These are phyloP conservation scores for Sarcophaga subvicina DNA, from an alignment of 2,888 invertebrate genomes.

Conservation along the genomic window DNA sequence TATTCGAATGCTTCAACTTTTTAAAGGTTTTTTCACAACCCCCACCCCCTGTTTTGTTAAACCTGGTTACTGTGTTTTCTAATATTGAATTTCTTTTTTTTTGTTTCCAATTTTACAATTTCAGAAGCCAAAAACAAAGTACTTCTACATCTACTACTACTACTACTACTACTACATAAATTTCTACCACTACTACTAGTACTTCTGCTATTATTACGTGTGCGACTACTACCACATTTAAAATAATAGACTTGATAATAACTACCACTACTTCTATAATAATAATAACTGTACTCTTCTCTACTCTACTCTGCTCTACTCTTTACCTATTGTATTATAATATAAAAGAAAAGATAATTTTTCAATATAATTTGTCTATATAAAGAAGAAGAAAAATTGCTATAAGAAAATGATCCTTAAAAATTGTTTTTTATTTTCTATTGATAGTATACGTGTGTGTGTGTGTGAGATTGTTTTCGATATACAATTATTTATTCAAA, in stretches of 20 bases:
- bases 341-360: conserved; percentile 25
- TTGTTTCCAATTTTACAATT: conserved; percentile 72
- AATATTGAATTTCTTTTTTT: conserved; percentile 66
- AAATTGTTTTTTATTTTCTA: conserved; percentile 35
- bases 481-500: no score
- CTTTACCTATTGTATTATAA: conserved; percentile 64
- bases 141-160: conserved; percentile 71
- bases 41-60: background rate
- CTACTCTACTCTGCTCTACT: conserved; percentile 27
- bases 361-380: conserved; percentile 3
- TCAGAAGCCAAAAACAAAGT: conserved; percentile 72
- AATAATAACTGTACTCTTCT: conserved; percentile 28
- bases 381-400: conserved; percentile 21
- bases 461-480: no score
- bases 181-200: conserved; percentile 57
- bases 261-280: conserved; percentile 49
- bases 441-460: conserved; percentile 43
- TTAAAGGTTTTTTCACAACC: background rate
- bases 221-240: conserved; percentile 63
- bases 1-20: conserved; percentile 18
- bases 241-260: conserved; percentile 61
- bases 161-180: conserved; percentile 70
- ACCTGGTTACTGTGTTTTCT: conserved; percentile 55
- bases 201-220: conserved; percentile 69
- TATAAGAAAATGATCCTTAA: conserved; percentile 26